Evolutionary conservation across 2,113 vertebrate species (phyloP).

Genomic region (Ciconia boyciana): DNA sequence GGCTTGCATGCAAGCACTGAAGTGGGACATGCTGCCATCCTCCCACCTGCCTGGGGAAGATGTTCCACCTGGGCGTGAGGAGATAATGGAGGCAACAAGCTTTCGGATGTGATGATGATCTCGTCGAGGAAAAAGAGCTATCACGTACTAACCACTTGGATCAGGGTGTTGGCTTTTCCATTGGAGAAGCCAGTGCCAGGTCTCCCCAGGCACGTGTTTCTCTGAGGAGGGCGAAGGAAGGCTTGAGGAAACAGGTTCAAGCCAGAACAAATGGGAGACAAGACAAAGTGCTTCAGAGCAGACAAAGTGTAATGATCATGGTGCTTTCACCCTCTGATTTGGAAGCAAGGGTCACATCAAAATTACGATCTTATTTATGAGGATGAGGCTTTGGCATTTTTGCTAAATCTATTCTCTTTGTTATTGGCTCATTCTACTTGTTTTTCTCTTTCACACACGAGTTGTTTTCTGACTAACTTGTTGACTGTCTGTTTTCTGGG

Average conservation of each 20-base stretch:
- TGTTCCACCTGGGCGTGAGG: neutral
- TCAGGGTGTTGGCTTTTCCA: neutral
- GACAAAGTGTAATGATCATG: neutral
- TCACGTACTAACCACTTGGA: neutral
- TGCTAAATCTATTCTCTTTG: neutral
- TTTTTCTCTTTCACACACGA: neutral
- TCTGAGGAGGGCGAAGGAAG: neutral
- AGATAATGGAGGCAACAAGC: neutral
- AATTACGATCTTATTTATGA: neutral
- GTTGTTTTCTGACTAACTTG: neutral
- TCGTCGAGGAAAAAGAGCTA: neutral
- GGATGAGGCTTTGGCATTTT: neutral
- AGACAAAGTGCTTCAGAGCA: neutral
- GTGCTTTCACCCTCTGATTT: neutral
- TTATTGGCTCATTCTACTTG: neutral
- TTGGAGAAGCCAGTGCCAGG: neutral
- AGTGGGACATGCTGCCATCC: neutral
- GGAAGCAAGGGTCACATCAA: neutral
- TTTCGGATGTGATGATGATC: neutral
- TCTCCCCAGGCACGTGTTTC: neutral
- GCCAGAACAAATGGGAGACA: neutral
- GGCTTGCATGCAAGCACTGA: fast-evolving
- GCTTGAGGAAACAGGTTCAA: neutral
- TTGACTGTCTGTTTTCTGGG: neutral
- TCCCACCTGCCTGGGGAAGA: neutral